These are phyloP conservation scores for Beris chalybata DNA, from an alignment of 2,888 invertebrate genomes.

Conservation along the genomic window DNA sequence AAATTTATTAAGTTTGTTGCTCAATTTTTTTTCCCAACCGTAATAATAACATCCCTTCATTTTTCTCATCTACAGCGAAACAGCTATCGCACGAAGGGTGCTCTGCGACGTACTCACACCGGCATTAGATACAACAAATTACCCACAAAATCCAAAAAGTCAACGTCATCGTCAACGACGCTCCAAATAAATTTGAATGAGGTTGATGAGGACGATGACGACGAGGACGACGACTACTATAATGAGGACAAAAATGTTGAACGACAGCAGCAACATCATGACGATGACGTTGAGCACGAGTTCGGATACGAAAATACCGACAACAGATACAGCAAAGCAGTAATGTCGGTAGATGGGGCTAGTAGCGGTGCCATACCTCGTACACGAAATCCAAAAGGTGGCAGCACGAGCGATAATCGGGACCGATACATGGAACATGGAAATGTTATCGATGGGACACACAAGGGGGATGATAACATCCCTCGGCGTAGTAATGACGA, in stretches of 20 bases:
- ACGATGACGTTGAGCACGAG: constrained; percentile 44
- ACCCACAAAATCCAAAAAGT: constrained; percentile 43
- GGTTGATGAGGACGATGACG: constrained; percentile 44
- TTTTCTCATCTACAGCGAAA: constrained; percentile 45
- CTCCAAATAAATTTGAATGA: constrained; percentile 41
- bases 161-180: constrained; percentile 40
- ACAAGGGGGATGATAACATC: neutral
- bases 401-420: neutral
- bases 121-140: constrained; percentile 53
- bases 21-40: neutral
- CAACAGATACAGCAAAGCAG: constrained; percentile 26
- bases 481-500: neutral
- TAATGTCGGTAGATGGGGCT: constrained; percentile 1
- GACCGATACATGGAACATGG: constrained; percentile 1
- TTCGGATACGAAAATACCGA: constrained; percentile 39
- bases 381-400: neutral
- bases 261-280: neutral
- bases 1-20: constrained; percentile 4
- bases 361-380: too few species aligned
- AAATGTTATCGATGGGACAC: neutral
- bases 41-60: too few species aligned
- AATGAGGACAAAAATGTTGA: constrained; percentile 1
- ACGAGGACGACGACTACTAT: constrained; percentile 39
- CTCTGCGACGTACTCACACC: constrained; percentile 41
- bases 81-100: constrained; percentile 42